phyloP scores from a whole-genome alignment of 2,797 vertebrate genomes.

The Sebastes diploproa region DNA sequence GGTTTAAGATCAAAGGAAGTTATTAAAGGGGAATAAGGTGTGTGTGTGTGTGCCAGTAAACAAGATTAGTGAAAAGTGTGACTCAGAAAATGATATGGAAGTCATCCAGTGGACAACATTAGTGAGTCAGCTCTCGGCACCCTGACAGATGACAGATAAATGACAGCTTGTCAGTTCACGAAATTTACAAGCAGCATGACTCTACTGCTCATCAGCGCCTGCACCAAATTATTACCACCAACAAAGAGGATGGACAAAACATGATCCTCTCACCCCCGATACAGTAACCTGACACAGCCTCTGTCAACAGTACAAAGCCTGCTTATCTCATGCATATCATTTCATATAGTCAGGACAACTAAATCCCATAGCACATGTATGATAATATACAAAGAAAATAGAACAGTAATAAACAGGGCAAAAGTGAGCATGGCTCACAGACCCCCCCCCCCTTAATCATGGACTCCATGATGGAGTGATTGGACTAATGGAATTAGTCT shows the following conservation, averaged over 20 bases:
- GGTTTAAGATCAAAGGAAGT: background rate
- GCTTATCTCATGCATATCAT: background rate
- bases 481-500: too few relatives aligned
- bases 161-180: background rate
- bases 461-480: too few relatives aligned
- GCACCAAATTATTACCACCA: background rate
- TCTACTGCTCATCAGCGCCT: background rate
- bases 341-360: background rate
- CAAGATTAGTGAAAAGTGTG: background rate
- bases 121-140: background rate
- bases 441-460: too few relatives aligned
- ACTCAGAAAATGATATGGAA: background rate
- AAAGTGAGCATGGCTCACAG: too few relatives aligned
- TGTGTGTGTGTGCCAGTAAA: background rate
- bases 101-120: background rate
- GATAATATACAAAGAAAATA: background rate
- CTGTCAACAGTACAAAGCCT: constrained; percentile 1
- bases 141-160: background rate
- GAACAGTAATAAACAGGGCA: too few relatives aligned
- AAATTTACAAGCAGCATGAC: background rate
- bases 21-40: background rate
- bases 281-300: constrained; percentile 5
- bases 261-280: background rate
- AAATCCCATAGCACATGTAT: background rate
- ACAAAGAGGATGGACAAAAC: background rate